Conservation (phyloP, 1,140 invertebrate species). For the Ips typographus region DNA sequence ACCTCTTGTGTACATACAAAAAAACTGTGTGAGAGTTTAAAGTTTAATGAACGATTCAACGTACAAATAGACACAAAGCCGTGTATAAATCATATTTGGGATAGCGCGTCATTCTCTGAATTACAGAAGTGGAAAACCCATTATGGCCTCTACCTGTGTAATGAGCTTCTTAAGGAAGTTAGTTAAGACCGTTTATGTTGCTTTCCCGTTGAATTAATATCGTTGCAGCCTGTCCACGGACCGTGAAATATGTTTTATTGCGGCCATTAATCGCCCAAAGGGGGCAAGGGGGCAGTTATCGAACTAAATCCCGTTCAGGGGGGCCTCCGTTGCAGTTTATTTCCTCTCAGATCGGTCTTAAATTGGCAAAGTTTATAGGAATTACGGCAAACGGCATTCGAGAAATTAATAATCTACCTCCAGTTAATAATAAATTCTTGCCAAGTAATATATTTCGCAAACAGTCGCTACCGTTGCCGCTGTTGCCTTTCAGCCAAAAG, state of each 20-base stretch:
- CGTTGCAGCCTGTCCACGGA: not conserved
- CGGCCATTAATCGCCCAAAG: no score
- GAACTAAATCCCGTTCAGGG: no score
- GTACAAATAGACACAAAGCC: constrained; percentile 12
- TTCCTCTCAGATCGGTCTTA: not conserved
- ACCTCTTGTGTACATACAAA: not conserved
- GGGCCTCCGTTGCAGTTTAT: no score
- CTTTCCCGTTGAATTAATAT: not conserved
- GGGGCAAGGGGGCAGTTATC: no score
- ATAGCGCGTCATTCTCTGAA: constrained; percentile 15
- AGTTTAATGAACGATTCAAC: constrained; percentile 30
- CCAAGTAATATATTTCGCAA: not conserved
- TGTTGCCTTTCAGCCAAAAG: not conserved
- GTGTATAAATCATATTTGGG: constrained; percentile 29
- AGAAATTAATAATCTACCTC: constrained; percentile 27
- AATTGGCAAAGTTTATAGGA: constrained; percentile 9
- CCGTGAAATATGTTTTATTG: not conserved
- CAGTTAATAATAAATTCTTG: not conserved
- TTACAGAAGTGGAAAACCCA: constrained; percentile 15
- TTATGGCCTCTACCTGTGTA: constrained; percentile 24
- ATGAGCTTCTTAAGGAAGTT: constrained; percentile 26
- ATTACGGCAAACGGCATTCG: constrained; percentile 10
- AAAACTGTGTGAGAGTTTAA: not conserved
- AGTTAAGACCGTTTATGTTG: constrained; percentile 13
- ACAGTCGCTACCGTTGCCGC: not conserved